These are phyloP conservation scores for Diadegma fenestrale DNA, from an alignment of 2,888 invertebrate species.

Conservation along the genomic window DNA sequence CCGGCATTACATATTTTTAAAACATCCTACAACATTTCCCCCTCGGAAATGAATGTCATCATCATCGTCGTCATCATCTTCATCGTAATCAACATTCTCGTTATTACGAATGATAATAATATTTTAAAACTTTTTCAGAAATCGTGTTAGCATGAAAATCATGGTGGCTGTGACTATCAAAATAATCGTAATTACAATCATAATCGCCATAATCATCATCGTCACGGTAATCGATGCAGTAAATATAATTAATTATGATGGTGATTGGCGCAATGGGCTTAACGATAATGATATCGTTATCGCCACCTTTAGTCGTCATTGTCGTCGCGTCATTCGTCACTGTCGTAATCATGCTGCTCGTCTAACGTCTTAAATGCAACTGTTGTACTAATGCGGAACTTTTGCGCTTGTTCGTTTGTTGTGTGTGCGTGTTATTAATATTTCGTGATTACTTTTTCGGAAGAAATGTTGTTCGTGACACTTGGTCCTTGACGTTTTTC, in stretches of 20 bases:
- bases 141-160: slow-evolving; percentile 1
- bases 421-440: not conserved
- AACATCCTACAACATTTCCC: slow-evolving; percentile 58
- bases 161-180: not conserved
- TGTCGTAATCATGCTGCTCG: slow-evolving; percentile 23
- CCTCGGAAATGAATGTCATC: slow-evolving; percentile 12
- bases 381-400: slow-evolving; percentile 83
- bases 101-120: not conserved
- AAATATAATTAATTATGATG: slow-evolving; percentile 27
- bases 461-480: not conserved
- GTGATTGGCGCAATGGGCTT: not conserved
- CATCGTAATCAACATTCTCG: not conserved
- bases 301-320: not conserved
- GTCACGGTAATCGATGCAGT: not conserved
- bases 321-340: not conserved
- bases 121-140: not conserved
- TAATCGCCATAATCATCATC: not conserved
- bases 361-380: slow-evolving; percentile 82
- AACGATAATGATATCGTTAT: not conserved
- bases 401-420: slow-evolving; percentile 49
- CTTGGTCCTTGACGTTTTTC: not conserved
- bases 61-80: slow-evolving; percentile 21
- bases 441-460: not conserved
- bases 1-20: slow-evolving; percentile 67
- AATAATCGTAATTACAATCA: slow-evolving; percentile 16